A percentile compares a stretch with the other conserved stretches of the same genome.
These are phyloP conservation scores for Hylomyscus alleni DNA, from an alignment of 2,797 vertebrate species.

Conservation along the genomic window DNA sequence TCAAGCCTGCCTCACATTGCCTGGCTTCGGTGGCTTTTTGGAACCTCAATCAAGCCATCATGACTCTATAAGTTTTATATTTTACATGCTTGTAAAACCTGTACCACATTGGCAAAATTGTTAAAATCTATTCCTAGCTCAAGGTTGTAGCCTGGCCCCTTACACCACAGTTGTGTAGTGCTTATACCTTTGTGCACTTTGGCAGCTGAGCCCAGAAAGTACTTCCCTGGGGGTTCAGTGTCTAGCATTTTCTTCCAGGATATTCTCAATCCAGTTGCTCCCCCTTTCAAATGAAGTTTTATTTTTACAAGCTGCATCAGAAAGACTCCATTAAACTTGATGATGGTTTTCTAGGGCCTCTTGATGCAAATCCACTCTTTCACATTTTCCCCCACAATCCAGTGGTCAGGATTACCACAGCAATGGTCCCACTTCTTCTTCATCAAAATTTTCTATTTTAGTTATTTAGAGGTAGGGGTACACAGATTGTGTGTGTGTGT, in stretches of 20 bases:
- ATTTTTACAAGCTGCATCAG: not conserved
- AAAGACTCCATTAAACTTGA: not conserved
- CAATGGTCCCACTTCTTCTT: not conserved
- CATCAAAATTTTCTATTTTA: not conserved
- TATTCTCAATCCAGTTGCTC: not conserved
- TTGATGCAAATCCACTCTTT: not conserved
- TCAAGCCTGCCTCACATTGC: not conserved
- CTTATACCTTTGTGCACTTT: not conserved
- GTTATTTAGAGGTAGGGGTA: not conserved
- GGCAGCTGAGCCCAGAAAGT: not conserved
- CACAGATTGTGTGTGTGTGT: too few species aligned
- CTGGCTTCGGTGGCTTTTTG: not conserved
- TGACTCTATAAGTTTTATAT: not conserved
- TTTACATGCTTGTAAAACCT: not conserved
- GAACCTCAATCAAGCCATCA: too few species aligned
- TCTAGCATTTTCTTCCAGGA: not conserved
- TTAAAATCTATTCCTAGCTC: not conserved
- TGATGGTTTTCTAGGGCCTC: not conserved
- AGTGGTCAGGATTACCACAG: not conserved
- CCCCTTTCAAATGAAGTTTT: not conserved
- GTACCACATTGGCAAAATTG: too few species aligned
- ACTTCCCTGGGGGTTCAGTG: not conserved
- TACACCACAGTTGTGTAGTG: not conserved
- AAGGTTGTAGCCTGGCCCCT: not conserved
- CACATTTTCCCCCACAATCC: not conserved